These are phyloP conservation scores for Adineta ricciae DNA, from an alignment of 2,888 invertebrate species.

Conservation along the genomic window DNA sequence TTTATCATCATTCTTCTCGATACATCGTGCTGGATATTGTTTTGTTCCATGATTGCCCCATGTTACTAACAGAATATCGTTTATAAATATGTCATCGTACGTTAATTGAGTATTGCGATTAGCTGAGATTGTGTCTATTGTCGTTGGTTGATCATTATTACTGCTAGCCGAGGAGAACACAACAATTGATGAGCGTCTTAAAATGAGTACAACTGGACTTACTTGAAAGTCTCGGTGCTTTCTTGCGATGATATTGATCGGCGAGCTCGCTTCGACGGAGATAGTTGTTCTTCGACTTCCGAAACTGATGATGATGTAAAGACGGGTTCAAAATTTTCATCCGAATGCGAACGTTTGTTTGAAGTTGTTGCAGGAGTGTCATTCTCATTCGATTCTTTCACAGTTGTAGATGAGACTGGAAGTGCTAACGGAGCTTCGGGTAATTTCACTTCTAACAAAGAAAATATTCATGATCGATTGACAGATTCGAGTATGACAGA, in stretches of 20 bases:
- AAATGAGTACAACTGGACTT: background rate
- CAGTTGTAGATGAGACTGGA: background rate
- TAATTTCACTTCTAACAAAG: too few species aligned
- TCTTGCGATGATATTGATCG: slow-evolving; percentile 11
- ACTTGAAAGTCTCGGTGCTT: background rate
- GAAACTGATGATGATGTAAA: background rate
- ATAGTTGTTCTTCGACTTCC: background rate
- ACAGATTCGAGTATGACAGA: too few species aligned
- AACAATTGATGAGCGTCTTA: too few species aligned
- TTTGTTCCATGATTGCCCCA: background rate
- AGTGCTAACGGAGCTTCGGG: background rate
- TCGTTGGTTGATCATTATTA: background rate
- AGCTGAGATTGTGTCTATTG: background rate
- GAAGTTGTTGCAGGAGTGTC: background rate
- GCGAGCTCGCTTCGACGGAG: background rate
- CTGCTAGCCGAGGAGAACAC: too few species aligned
- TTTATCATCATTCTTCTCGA: slow-evolving; percentile 7
- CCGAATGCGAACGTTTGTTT: background rate
- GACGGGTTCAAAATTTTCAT: background rate
- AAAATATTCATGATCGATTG: too few species aligned
- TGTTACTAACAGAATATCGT: background rate
- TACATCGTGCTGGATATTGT: background rate
- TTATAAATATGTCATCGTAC: background rate
- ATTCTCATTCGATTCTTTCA: background rate
- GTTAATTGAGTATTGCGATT: background rate